These are phyloP conservation scores for Luffia ferchaultella DNA, from an alignment of 2,888 invertebrate species.

Conservation along the genomic window DNA sequence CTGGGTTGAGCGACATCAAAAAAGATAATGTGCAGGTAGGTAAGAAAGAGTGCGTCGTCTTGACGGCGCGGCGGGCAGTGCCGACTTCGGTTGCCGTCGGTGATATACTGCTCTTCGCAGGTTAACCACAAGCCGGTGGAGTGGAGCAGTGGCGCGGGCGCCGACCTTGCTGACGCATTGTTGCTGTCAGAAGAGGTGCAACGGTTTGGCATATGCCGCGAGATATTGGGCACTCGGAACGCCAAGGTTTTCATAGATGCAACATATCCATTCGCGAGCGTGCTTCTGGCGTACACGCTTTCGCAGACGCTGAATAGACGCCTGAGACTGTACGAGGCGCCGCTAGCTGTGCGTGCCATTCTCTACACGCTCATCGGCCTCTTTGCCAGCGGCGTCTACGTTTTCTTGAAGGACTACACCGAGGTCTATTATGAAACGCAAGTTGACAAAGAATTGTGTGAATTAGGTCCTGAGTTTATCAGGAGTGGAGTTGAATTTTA, in stretches of 20 bases:
- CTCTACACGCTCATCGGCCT: constrained; percentile 64
- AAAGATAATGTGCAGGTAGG: constrained; percentile 65
- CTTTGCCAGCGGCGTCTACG: constrained; percentile 69
- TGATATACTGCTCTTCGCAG: constrained; percentile 46
- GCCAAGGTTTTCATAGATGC: constrained; percentile 67
- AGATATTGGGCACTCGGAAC: constrained; percentile 71
- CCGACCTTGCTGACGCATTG: constrained; percentile 70
- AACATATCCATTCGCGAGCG: constrained; percentile 48
- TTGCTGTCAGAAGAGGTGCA: constrained; percentile 81
- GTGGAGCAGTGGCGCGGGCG: constrained; percentile 71
- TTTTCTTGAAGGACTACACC: constrained; percentile 70
- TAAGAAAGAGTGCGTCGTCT: not conserved
- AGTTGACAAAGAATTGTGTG: constrained; percentile 69
- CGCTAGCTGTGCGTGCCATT: constrained; percentile 40
- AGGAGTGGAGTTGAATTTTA: constrained; percentile 82
- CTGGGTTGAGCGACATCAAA: constrained; percentile 60
- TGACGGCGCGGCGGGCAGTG: not conserved
- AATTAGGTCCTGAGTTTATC: constrained; percentile 68
- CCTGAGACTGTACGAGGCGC: constrained; percentile 63
- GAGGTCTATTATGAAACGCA: constrained; percentile 69
- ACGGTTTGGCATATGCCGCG: constrained; percentile 80
- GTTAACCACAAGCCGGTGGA: constrained; percentile 69
- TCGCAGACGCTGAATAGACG: constrained; percentile 58
- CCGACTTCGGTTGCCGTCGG: not conserved
- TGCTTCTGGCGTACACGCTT: constrained; percentile 59